Conservation (phyloP, 2,888 invertebrate species). For the Panzeria rudis region DNA sequence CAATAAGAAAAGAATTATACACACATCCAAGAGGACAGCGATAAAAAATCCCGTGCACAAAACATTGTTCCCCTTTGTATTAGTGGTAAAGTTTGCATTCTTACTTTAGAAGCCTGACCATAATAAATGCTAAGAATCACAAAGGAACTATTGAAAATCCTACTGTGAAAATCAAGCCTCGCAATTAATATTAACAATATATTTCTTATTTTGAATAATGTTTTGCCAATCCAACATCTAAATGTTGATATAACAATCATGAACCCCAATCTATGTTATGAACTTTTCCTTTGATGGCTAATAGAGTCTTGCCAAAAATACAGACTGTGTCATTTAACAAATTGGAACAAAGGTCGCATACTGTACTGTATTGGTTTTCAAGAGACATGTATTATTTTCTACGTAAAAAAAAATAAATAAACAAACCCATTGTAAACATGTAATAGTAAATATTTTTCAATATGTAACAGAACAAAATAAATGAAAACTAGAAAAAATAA, state of each 20-base stretch:
- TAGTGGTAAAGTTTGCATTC: no score
- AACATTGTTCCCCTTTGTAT: no score
- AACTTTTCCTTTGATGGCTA: constrained; percentile 32
- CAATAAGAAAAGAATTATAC: no score
- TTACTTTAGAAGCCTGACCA: no score
- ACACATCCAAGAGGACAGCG: no score
- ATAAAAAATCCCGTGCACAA: no score
- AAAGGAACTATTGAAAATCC: no score
- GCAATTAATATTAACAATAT: no score
- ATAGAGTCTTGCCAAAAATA: constrained; percentile 30
- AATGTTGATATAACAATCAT: constrained; percentile 6
- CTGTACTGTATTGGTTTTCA: neutral
- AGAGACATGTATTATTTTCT: neutral
- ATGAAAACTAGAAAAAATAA: neutral
- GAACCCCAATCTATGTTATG: constrained; percentile 17
- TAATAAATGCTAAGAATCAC: no score
- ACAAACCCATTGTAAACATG: neutral
- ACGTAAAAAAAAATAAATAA: neutral
- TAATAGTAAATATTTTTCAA: constrained; percentile 23
- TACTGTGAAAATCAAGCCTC: no score
- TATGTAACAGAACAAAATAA: constrained; percentile 20
- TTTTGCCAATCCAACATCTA: neutral
- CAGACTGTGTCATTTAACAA: constrained; percentile 25
- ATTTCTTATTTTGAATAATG: neutral
- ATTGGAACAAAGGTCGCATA: constrained; percentile 9